phyloP scores from a whole-genome alignment of 2,113 vertebrate genomes.

The Tetraodon nigroviridis region DNA sequence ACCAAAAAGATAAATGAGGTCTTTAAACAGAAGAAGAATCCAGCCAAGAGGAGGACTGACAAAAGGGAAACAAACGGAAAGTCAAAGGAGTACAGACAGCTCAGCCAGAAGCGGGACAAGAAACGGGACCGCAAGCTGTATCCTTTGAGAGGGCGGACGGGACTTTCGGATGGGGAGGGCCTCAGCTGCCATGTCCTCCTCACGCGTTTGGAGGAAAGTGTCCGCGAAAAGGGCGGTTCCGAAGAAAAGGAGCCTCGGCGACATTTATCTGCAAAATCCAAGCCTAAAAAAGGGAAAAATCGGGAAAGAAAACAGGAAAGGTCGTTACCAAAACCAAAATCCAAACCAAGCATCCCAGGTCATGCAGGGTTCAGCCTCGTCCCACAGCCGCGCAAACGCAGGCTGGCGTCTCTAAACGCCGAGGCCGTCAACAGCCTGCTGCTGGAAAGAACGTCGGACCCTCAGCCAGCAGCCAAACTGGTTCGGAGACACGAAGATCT shows the following conservation, averaged over 20 bases:
- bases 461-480: constrained; percentile 57
- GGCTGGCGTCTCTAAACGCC: constrained; percentile 91
- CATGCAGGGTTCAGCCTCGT: constrained; percentile 18
- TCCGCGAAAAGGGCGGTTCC: constrained; percentile 22
- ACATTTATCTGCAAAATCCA: constrained; percentile 33
- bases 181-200: constrained; percentile 86
- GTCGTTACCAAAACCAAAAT: constrained; percentile 42
- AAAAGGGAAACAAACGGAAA: constrained; percentile 25
- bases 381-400: constrained; percentile 83
- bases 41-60: constrained; percentile 25
- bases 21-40: constrained; percentile 37
- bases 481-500: constrained; percentile 66
- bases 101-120: constrained; percentile 56
- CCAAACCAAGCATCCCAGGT: constrained; percentile 42
- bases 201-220: constrained; percentile 77
- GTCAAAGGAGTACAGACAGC: constrained; percentile 40
- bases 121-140: constrained; percentile 87
- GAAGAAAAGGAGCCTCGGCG: constrained; percentile 32
- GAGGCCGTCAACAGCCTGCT: constrained; percentile 93
- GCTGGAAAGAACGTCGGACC: constrained; percentile 79
- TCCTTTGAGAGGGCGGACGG: constrained; percentile 79
- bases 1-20: constrained; percentile 64
- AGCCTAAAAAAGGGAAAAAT: constrained; percentile 40
- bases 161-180: constrained; percentile 58
- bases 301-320: constrained; percentile 19